Conservation (phyloP, 2,113 vertebrate species). For the Triplophysa dalaica region DNA sequence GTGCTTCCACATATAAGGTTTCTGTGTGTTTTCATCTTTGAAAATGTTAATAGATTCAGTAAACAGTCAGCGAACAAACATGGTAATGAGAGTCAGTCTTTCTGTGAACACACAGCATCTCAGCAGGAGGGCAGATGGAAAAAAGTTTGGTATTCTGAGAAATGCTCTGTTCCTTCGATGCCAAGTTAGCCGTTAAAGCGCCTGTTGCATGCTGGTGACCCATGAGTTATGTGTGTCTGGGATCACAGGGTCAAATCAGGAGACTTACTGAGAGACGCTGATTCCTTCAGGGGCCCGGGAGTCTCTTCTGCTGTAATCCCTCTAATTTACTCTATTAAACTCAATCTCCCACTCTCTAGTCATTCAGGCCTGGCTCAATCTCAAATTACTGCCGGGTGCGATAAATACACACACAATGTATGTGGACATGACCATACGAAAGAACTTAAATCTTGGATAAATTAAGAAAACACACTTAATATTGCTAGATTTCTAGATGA, state of each 20-base stretch:
- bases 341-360: constrained; percentile 61
- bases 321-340: constrained; percentile 69
- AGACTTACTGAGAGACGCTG: constrained; percentile 23
- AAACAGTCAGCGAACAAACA: background rate
- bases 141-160: constrained; percentile 42
- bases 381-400: constrained; percentile 69
- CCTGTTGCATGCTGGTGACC: constrained; percentile 70
- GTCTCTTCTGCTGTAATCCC: constrained; percentile 66
- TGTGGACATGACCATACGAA: background rate
- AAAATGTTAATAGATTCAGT: background rate
- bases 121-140: constrained; percentile 46
- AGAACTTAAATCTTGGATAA: background rate
- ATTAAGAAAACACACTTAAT: constrained; percentile 24
- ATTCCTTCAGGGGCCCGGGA: background rate
- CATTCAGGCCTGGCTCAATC: constrained; percentile 58
- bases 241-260: constrained; percentile 60
- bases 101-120: constrained; percentile 57
- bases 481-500: background rate
- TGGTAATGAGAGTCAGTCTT: constrained; percentile 44
- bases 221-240: constrained; percentile 63
- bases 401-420: background rate
- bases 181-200: constrained; percentile 71
- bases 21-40: background rate
- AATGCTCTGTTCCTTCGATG: constrained; percentile 44
- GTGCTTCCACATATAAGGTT: background rate